Base-by-base conservation (phyloP, 2,113 vertebrate species). In the Physeter macrocephalus region DNA sequence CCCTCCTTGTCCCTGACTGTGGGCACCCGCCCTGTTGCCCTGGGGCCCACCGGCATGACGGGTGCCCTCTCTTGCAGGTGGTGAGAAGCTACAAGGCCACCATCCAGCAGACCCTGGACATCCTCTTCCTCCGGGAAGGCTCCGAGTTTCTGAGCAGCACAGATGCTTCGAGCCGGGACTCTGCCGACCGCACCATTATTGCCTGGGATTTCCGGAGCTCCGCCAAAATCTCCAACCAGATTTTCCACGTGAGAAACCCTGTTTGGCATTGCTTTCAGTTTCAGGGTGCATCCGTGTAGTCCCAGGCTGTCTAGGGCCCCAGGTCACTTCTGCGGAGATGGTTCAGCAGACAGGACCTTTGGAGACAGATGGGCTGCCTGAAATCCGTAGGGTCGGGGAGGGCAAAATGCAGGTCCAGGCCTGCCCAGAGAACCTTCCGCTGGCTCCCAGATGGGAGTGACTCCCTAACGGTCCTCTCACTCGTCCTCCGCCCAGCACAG, bases 171-270 rank as follows among this genome's bases (percentile, higher is more conserved):
- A 99, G 99, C 98, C 98, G 99, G 78, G 99, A 99, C 98, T 99
- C 99, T 0, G 99, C 99, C 0, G 99, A 99, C 90, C 99, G 99
- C 7, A 99, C 99, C 21, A 98, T 99, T 4, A 99, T 99, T 5
- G 99, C 99, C 4, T 99, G 99, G 99, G 99, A 99, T 95, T 99
- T 99, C 96, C 98, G 98, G 90, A 99, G 99, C 36, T 98, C 99
- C 10, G 99, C 99, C 29, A 99, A 98, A 97, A 98, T 99, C 98
- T 99, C 99, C 98, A 99, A 99, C 98, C 99, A 99, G 98, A 99
- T 99, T 93, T 99, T 99, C 97, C 99, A 99, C 3, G 99, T 99
- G 98, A 99, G 99, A 59, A 80, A 77, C 62, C 41, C 5, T 2
- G 0, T 1, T 14, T 36, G 61, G 18, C n/a, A 0, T 31, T 64